phyloP scores from a whole-genome alignment of 2,113 vertebrate species.

The Podilymbus podiceps region DNA sequence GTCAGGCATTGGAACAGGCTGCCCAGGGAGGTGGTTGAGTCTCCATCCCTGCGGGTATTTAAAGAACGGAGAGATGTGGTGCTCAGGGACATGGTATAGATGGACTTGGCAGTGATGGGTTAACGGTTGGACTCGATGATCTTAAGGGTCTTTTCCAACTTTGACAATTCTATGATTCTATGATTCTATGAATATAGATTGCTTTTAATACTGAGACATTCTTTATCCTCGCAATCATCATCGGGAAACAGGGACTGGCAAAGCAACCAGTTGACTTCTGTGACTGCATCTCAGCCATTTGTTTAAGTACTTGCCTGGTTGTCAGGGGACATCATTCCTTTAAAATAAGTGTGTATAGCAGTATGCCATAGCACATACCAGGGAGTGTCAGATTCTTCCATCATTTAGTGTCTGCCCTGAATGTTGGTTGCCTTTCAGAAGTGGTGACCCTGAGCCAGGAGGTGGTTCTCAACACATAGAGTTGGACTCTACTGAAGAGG shows the following conservation, averaged over 20 bases:
- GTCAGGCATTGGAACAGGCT: no score
- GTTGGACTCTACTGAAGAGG: not conserved
- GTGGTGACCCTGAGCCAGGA: not conserved
- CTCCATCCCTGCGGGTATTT: no score
- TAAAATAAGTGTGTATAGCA: not conserved
- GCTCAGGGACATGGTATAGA: no score
- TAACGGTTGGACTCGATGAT: no score
- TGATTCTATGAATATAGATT: no score
- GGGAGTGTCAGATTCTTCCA: not conserved
- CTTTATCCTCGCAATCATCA: not conserved
- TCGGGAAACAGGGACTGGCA: not conserved
- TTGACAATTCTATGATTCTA: no score
- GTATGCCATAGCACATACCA: not conserved
- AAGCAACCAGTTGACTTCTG: not conserved
- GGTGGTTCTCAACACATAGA: not conserved
- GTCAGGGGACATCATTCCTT: not conserved
- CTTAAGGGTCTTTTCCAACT: no score
- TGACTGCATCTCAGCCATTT: not conserved
- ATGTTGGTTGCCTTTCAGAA: not conserved
- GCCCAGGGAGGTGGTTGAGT: no score
- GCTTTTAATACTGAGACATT: not conserved
- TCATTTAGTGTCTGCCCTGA: not conserved
- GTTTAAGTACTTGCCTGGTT: not conserved
- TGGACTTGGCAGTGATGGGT: no score
- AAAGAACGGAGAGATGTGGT: no score